A percentile compares a stretch with the other conserved stretches of the same genome.
phyloP scores from a whole-genome alignment of 1,140 invertebrate genomes.

The Heliothis subflexa region DNA sequence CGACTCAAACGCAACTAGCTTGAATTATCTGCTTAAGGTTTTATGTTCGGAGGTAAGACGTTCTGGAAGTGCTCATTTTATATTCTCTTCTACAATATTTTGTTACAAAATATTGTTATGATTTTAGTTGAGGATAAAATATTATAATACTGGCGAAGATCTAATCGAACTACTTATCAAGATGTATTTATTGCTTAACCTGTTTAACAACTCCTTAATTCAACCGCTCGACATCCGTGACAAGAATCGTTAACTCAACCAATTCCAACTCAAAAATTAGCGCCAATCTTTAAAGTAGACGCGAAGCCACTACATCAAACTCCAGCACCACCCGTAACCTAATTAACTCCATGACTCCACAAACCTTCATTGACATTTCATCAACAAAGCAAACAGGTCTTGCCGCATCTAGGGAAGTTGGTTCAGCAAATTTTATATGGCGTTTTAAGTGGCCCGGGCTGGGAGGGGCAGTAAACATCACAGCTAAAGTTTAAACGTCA shows the following conservation, averaged over 20 bases:
- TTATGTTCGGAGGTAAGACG: slow-evolving; percentile 48
- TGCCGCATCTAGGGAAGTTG: slow-evolving; percentile 53
- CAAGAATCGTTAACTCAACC: no score
- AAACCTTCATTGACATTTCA: slow-evolving; percentile 37
- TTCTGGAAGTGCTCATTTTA: slow-evolving; percentile 47
- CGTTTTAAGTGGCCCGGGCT: slow-evolving; percentile 67
- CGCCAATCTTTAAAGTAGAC: neutral
- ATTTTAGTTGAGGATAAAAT: no score
- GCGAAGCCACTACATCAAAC: neutral
- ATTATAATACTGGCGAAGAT: no score
- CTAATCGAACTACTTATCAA: no score
- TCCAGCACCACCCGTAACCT: neutral
- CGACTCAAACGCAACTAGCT: slow-evolving; percentile 66
- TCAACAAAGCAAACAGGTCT: slow-evolving; percentile 26
- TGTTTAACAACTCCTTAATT: no score
- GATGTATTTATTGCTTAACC: no score
- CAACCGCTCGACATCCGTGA: no score
- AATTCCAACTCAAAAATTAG: neutral
- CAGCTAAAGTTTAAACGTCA: slow-evolving; percentile 75
- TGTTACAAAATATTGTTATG: neutral
- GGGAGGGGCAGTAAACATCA: slow-evolving; percentile 70
- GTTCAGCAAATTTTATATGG: slow-evolving; percentile 65
- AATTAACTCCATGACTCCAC: slow-evolving; percentile 30
- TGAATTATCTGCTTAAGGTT: slow-evolving; percentile 74
- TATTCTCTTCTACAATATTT: neutral